phyloP scores from a whole-genome alignment of 2,888 invertebrate genomes.

The Microctonus hyperodae region DNA sequence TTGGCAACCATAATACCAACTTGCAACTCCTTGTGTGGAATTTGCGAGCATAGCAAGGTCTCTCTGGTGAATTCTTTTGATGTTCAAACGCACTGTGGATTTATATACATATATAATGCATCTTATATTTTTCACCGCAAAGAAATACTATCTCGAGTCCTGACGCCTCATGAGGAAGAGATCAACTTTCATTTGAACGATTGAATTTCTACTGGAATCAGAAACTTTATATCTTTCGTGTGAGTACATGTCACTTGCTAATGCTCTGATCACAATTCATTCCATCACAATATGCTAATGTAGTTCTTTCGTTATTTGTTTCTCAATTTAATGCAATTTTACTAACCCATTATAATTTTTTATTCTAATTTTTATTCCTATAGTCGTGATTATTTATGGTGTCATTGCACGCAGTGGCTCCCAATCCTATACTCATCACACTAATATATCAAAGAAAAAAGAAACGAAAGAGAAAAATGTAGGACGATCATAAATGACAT shows the following conservation, averaged over 20 bases:
- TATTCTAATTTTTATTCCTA: slow-evolving; percentile 20
- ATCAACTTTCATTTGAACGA: slow-evolving; percentile 11
- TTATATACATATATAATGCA: neutral
- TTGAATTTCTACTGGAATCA: slow-evolving; percentile 22
- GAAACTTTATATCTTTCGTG: neutral
- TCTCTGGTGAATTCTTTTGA: slow-evolving; percentile 2
- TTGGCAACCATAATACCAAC: slow-evolving; percentile 3
- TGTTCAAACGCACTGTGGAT: neutral
- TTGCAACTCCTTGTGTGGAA: neutral
- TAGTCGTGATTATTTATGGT: no score
- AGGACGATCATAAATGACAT: no score
- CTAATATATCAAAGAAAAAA: neutral
- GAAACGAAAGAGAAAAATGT: neutral
- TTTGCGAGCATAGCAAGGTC: neutral
- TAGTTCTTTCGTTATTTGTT: no score
- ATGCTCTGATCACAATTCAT: slow-evolving; percentile 19
- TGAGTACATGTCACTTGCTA: slow-evolving; percentile 10
- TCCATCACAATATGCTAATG: neutral
- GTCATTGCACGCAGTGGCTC: slow-evolving; percentile 5
- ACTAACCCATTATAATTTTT: no score
- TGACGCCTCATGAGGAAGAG: slow-evolving; percentile 11
- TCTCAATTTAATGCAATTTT: no score
- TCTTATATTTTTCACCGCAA: neutral
- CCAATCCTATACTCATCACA: slow-evolving; percentile 1
- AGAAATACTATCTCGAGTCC: neutral